Conservation (phyloP, 2,113 vertebrate species). For the Crypturellus undulatus region DNA sequence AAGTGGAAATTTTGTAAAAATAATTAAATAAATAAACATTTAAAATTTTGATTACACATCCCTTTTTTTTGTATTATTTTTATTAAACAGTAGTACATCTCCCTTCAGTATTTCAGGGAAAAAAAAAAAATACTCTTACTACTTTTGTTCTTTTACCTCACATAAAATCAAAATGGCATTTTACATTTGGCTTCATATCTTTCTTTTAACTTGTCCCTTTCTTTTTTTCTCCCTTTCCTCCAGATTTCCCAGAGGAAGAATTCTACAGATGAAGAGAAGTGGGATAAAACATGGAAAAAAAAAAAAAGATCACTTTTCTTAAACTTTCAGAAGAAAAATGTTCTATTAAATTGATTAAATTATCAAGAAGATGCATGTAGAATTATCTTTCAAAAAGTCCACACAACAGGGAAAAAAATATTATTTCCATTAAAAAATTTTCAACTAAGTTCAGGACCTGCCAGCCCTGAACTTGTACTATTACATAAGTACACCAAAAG, state of each 20-base stretch:
- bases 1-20: too few species aligned
- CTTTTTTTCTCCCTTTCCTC: background rate
- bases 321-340: background rate
- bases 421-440: background rate
- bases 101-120: too few species aligned
- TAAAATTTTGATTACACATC: too few species aligned
- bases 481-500: background rate
- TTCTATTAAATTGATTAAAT: background rate
- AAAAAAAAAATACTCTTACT: too few species aligned
- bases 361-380: background rate
- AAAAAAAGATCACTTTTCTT: background rate
- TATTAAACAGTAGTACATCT: too few species aligned
- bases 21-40: too few species aligned
- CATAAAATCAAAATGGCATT: background rate
- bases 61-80: too few species aligned
- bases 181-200: background rate
- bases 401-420: background rate
- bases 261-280: background rate
- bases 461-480: background rate
- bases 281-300: background rate
- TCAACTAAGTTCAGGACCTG: background rate
- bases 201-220: background rate
- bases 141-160: background rate
- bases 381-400: background rate
- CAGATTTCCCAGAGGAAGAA: background rate